phyloP scores from a whole-genome alignment of 2,113 vertebrate species.

The Eulemur macaco region DNA sequence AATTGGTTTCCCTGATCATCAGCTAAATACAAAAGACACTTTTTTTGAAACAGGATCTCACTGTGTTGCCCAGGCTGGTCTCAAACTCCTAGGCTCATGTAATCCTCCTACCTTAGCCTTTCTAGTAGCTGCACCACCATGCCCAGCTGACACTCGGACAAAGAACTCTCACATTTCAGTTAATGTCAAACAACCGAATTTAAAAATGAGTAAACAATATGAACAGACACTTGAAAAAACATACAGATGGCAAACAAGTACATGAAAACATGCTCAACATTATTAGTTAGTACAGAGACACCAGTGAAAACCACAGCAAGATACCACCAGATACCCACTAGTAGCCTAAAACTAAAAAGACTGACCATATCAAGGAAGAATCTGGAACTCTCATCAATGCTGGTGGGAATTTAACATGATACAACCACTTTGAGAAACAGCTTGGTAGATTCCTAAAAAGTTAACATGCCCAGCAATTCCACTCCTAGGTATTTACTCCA shows the following conservation, averaged over 20 bases:
- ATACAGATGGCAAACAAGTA: not conserved
- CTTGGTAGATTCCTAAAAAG: not conserved
- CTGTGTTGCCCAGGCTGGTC: too few species aligned
- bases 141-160: not conserved
- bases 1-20: too few species aligned
- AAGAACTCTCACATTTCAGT: not conserved
- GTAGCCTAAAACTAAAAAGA: not conserved
- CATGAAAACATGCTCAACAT: not conserved
- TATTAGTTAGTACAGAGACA: not conserved
- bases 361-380: not conserved
- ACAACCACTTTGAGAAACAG: not conserved
- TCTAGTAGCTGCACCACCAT: too few species aligned
- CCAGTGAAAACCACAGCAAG: not conserved
- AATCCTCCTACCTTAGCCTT: too few species aligned
- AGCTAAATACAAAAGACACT: too few species aligned
- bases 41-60: too few species aligned
- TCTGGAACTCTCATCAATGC: not conserved
- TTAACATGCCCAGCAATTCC: not conserved
- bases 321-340: not conserved
- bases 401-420: constrained; percentile 24
- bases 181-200: not conserved
- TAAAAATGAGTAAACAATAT: not conserved
- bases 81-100: too few species aligned
- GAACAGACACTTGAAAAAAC: not conserved
- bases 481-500: not conserved